Evolutionary conservation across 2,888 invertebrate species (phyloP), one percentile per base, ranked within the genome.

Genomic region (Brachypalpus laphriformis): DNA sequence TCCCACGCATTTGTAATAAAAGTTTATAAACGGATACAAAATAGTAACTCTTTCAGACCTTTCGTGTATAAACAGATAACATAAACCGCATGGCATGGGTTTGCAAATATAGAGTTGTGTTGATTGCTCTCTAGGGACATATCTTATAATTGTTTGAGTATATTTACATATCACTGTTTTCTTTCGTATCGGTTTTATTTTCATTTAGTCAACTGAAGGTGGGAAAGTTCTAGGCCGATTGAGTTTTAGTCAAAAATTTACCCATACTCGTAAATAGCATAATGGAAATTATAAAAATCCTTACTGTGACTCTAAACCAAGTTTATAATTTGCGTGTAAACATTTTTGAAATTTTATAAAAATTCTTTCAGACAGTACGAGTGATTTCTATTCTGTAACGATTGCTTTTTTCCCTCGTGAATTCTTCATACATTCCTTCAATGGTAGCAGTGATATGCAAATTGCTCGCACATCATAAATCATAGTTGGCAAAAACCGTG

Each of bases 391-490:
- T 47, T 47, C 47, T 47, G 9, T 9, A 47, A 11, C 3, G 47
- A 47, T 47, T 9, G 20, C 20, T 47, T 20, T 20, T 9, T 20
- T 20, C 45, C 20, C 47, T 18, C 31, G 31, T 31, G 18, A 8
- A 31, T 34, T 56, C 31, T 18, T 56, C 51, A 51, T 28, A 28
- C 18, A 51, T 51, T 34, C 56, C 9, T 31, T 56, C 8, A 57
- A 37, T 22, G 14, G 37, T 57, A 57, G n/a, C 57, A 40, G 51
- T 51, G 25, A 51, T 51, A 51, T 51, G 25, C 34, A 57, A 57
- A 57, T 57, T 42, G 40, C 40, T 59, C 59, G 59, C 40, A 59
- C 59, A 59, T 42, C n/a, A 59, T 40, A 59, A 59, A 59, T 59
- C 37, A 59, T 59, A 42, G 59, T 59, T 59, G 59, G 57, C 18